phyloP scores from a whole-genome alignment of 2,797 vertebrate species.

The Hydrocynus forskahlii region DNA sequence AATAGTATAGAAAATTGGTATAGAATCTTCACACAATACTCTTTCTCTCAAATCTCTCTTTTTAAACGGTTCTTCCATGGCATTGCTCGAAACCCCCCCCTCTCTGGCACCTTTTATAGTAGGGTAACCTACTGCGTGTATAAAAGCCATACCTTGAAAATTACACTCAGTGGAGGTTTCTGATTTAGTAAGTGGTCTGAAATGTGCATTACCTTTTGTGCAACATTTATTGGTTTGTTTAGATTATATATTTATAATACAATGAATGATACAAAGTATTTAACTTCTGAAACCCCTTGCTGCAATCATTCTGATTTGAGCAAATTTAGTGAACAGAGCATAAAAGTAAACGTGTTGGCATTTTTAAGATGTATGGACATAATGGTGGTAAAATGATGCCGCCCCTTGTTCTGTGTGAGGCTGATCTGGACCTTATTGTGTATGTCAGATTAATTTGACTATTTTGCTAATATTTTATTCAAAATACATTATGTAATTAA shows the following conservation, averaged over 20 bases:
- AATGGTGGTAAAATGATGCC: not conserved
- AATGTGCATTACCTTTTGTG: not conserved
- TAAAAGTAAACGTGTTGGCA: not conserved
- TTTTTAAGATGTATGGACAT: not conserved
- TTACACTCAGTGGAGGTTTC: not conserved
- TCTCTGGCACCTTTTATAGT: no score
- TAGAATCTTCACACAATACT: no score
- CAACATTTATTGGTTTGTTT: not conserved
- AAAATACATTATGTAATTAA: not conserved
- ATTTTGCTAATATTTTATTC: not conserved
- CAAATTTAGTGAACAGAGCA: not conserved
- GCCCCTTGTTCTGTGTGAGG: not conserved
- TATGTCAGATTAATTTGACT: not conserved
- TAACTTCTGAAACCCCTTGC: not conserved
- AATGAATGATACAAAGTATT: not conserved
- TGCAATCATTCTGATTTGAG: not conserved
- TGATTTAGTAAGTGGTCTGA: not conserved
- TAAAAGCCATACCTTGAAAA: conserved; percentile 7
- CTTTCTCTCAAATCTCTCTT: no score
- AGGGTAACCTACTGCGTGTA: not conserved
- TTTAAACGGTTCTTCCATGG: no score
- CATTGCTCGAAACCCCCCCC: no score
- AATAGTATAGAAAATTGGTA: no score
- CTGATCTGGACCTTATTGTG: not conserved
- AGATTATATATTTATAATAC: not conserved